Evolutionary conservation across 1,140 invertebrate genomes (phyloP), one percentile per base, ranked within the genome.

Genomic region (Lutraria rhynchaena): DNA sequence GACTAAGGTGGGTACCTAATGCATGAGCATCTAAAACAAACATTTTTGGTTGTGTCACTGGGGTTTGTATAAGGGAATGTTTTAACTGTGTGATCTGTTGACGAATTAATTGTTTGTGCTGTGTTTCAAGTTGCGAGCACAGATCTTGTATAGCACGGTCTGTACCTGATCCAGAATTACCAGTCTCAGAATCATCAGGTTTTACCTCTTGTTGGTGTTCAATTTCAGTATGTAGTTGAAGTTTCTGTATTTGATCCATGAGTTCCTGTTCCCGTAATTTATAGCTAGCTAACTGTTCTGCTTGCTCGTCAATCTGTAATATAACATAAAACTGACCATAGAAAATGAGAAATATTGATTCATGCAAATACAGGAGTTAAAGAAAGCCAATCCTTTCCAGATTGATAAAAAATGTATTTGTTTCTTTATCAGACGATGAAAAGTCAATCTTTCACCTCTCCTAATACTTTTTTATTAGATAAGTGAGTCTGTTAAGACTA

Each of bases 191-290:
- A 7, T 5, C 5, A 41, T 5, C 15, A 41, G 37, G 37, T n/a
- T n/a, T n/a, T n/a, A n/a, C n/a, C n/a, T n/a, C n/a, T n/a, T n/a
- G n/a, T n/a, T n/a, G n/a, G n/a, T n/a, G n/a, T n/a, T n/a, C n/a
- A n/a, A n/a, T n/a, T 41, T 41, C 37, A 7, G 15, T 41, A 5
- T 41, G 24, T 24, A 46, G n/a, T 31, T 67, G 41, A 49, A 86
- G 83, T 24, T 86, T 67, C 44, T 82, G 77, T 11, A 90, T 63
- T 29, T 89, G 89, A 35, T 85, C 76, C 19, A 89, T 37, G 27
- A 90, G 60, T 27, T 88, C 85, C 29, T 88, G 78, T 75, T 90
- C 89, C 65, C 89, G 53, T 33, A 86, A 85, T 55, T 90, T 84
- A 44, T 86, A 86, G 33, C 65, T 78, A 1, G 57, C 69, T 24